Percentiles rank a stretch among this genome's conserved stretches.
Evolutionary conservation across 92 coral and sea anemone species (phyloP).

Genomic region (Palythoa grandis): DNA sequence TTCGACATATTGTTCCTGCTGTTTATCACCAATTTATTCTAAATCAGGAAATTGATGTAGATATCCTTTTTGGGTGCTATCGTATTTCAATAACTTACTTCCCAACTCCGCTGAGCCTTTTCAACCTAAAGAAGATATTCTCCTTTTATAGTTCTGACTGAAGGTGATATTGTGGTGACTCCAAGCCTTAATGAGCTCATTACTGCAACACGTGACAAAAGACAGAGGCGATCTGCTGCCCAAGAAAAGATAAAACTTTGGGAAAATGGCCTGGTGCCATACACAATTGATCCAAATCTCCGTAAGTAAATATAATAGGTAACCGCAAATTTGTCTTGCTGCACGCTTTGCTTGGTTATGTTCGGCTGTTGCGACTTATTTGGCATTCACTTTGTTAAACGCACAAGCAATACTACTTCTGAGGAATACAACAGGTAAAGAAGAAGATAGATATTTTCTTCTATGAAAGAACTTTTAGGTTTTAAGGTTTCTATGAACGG

Average conservation of each 20-base stretch:
- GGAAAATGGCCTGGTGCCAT: constrained; percentile 33
- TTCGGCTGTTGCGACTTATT: neutral
- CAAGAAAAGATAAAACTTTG: constrained; percentile 33
- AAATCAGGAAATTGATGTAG: neutral
- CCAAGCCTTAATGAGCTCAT: constrained; percentile 37
- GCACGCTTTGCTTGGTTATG: neutral
- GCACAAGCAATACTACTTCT: neutral
- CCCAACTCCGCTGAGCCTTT: neutral
- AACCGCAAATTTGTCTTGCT: neutral
- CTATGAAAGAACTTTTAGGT: neutral
- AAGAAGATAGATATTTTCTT: neutral
- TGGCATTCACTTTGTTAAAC: neutral
- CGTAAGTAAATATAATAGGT: neutral
- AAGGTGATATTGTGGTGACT: constrained; percentile 39
- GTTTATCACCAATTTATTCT: neutral
- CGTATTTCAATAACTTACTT: neutral
- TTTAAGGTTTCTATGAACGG: neutral
- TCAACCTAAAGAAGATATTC: neutral
- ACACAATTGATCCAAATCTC: constrained; percentile 23
- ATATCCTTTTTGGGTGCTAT: neutral
- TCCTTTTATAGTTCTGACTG: neutral
- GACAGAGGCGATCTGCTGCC: constrained; percentile 19
- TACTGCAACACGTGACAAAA: constrained; percentile 24
- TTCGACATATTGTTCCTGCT: neutral
- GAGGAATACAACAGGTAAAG: neutral